Evolutionary conservation across 2,797 vertebrate species (phyloP), one percentile per base, ranked within the genome.

Genomic region (Tragelaphus oryx): DNA sequence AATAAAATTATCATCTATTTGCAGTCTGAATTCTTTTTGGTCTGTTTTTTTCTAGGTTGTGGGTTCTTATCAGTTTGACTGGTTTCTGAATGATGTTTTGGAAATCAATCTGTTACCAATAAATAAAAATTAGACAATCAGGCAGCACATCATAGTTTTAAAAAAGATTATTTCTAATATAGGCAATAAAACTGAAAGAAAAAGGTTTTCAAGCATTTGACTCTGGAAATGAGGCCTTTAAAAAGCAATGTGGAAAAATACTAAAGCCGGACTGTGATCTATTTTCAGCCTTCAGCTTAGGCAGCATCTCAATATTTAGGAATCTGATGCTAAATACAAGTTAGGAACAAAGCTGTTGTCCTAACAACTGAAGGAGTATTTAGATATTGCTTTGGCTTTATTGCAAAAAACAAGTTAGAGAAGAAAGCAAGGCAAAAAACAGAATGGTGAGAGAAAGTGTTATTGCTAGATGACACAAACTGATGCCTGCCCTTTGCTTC

Each of bases 321-420:
- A 96, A 83, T 92, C 59, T 91, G 79, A 92, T 44, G 55, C 84
- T 93, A 93, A 96, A 91, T 44, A 87, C 59, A 89, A 30, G 13
- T 18, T 93, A 71, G 83, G 90, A 60, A 97, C 44, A 94, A 95
- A 96, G 86, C 85, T 94, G 92, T 93, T 93, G 54, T 96, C 75
- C n/a, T 93, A 97, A 97, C 84, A 91, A 96, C 78, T 95, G 41
- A 95, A 88, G 30, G 57, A 92, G 10, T 83, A 88, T 92, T 97
- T 88, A 90, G 79, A 75, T 91, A 92, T 74, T 91, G 86, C n/a
- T 96, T 93, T 96, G 87, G 57, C 59, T 87, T 94, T 89, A 91
- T 41, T 93, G 95, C 20, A 91, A 94, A 95, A 96, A 90, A 50
- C 55, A 71, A 92, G 62, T 76, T 87, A 83, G 48, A 65, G 74